Evolutionary conservation across 2,888 invertebrate genomes (phyloP), one percentile per base, ranked within the genome.

Genomic region (Rosalia funebris): DNA sequence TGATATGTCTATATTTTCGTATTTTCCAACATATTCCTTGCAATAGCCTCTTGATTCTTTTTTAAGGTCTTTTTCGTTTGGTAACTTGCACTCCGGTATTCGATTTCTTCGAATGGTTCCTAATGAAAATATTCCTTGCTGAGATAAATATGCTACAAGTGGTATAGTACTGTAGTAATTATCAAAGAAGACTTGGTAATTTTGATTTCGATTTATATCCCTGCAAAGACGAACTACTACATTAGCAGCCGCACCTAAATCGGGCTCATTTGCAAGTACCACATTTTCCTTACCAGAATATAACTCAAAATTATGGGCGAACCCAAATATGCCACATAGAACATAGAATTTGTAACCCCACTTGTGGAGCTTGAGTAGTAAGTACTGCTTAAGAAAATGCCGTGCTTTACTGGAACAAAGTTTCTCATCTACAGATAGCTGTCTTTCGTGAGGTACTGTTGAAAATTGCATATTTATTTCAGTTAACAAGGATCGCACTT

Each of bases 81-180:
- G 73, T 7, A 79, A 60, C 60, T 76, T 76, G 56, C 74, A 75
- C 54, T 76, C 72, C 1, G 73, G 72, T 39, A 78, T 63, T 57
- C 77, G 61, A 25, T 74, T 70, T 63, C 65, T 63, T 45, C 75
- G 42, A n/a, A 75, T 69, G 31, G 78, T 79, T 11, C 76, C 76
- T 25, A 78, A 34, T 17, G 60, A 52, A 32, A 64, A 55, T 37
- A 79, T 77, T 32, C 75, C 76, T 57, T 67, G 50, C 52, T 71
- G 59, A n/a, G 71, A 58, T 42, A 77, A 50, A 52, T 68, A 68
- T n/a, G 47, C 62, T 12, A 75, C 16, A 10, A 78, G 61, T 36
- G 59, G 66, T 20, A 75, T 15, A n/a, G 10, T 41, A 16, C 10
- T 41, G 17, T 41, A 25, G 25, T 5, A 25, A 9, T 25, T 25